Conservation (phyloP, 2,113 vertebrate species). For the Hydrolagus affinis region DNA sequence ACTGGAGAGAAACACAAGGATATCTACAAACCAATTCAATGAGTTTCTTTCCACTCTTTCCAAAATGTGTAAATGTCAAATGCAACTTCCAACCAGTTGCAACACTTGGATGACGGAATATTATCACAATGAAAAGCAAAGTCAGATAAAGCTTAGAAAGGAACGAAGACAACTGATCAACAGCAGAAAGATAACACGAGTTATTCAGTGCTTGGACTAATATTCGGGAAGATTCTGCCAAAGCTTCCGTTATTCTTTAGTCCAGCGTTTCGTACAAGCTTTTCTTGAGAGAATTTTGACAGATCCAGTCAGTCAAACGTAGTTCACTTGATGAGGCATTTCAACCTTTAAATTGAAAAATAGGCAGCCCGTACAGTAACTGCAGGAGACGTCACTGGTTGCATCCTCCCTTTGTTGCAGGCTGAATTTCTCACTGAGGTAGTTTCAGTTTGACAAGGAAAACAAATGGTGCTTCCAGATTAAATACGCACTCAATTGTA, state of each 20-base stretch:
- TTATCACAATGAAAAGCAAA: constrained; percentile 42
- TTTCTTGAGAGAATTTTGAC: constrained; percentile 46
- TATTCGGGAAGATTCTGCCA: constrained; percentile 49
- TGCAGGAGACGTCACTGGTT: not conserved
- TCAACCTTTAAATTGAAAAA: constrained; percentile 42
- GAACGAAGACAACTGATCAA: constrained; percentile 73
- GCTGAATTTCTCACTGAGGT: constrained; percentile 70
- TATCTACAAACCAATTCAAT: not conserved
- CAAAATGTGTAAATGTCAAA: not conserved
- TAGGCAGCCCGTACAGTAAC: not conserved
- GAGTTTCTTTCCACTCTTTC: too few relatives aligned
- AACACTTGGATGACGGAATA: not conserved
- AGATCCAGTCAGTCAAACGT: constrained; percentile 81
- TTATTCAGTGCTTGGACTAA: constrained; percentile 50
- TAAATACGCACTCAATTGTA: constrained; percentile 56
- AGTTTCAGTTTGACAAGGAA: constrained; percentile 72
- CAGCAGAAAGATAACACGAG: constrained; percentile 57
- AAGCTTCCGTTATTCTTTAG: constrained; percentile 32
- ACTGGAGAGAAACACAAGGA: not conserved
- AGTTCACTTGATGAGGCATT: constrained; percentile 54
- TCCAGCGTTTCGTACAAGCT: not conserved
- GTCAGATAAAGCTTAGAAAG: constrained; percentile 44
- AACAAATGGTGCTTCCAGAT: constrained; percentile 74
- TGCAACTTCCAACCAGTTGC: not conserved
- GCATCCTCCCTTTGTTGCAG: constrained; percentile 47